phyloP scores from a whole-genome alignment of 2,888 invertebrate species.

The Isotomurus palustris region DNA sequence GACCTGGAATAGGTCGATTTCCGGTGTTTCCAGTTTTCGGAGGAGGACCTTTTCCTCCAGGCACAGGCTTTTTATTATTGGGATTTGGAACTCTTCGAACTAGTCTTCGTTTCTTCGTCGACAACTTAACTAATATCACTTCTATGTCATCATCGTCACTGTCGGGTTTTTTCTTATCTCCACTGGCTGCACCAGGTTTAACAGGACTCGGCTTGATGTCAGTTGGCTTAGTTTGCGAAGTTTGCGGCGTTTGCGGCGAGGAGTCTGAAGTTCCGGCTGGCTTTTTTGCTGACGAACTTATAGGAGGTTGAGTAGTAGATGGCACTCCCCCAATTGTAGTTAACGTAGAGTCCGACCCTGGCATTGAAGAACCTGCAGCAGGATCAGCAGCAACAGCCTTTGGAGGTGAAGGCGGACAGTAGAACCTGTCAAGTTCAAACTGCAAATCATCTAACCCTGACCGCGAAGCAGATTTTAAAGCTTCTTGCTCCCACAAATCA shows the following conservation, averaged over 20 bases:
- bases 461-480: neutral
- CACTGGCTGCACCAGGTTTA: neutral
- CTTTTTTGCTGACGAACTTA: neutral
- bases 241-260: no score
- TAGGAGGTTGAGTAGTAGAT: neutral
- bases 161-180: neutral
- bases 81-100: neutral
- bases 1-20: no score
- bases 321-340: neutral
- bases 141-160: slow-evolving; percentile 1
- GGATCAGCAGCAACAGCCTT: neutral
- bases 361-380: neutral
- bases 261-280: no score
- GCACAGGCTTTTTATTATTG: no score
- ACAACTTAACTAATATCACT: neutral
- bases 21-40: no score
- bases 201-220: no score
- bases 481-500: slow-evolving; percentile 1
- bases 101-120: neutral
- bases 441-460: slow-evolving; percentile 7
- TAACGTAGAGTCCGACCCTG: neutral
- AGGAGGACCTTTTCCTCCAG: no score
- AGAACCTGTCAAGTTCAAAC: slow-evolving; percentile 1
- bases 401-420: slow-evolving; percentile 2
- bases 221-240: no score